phyloP scores from a whole-genome alignment of 2,113 vertebrate genomes.

The Dolichotis patagonum region DNA sequence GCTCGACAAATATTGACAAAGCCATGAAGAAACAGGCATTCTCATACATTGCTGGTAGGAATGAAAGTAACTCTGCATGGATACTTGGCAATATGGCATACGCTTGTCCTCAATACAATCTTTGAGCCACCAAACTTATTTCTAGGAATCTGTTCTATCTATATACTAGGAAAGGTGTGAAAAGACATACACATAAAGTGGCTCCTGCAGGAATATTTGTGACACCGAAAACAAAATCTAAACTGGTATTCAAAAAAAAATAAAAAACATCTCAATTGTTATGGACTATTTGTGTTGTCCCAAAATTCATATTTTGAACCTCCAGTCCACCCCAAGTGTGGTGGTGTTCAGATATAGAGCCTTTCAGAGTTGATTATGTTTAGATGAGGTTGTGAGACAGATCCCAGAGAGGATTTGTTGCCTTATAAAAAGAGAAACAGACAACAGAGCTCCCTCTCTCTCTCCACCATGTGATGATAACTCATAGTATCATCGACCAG shows the following conservation, averaged over 20 bases:
- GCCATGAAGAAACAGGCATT: not conserved
- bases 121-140: not conserved
- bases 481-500: not conserved
- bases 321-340: not conserved
- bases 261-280: not conserved
- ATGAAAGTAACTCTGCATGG: not conserved
- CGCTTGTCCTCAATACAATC: not conserved
- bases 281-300: not conserved
- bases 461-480: not conserved
- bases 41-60: not conserved
- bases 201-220: not conserved
- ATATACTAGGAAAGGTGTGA: not conserved
- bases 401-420: not conserved
- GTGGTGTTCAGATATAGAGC: not conserved
- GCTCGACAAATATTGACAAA: not conserved
- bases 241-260: not conserved
- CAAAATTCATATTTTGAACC: not conserved
- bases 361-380: not conserved
- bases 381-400: not conserved
- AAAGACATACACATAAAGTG: not conserved
- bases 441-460: not conserved
- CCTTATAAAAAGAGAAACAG: not conserved
- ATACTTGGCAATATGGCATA: not conserved
- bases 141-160: not conserved
- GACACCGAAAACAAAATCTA: not conserved